Percentiles rank a stretch among this genome's conserved stretches.
phyloP scores from a whole-genome alignment of 2,888 invertebrate species.

The Flexamia atlantica region DNA sequence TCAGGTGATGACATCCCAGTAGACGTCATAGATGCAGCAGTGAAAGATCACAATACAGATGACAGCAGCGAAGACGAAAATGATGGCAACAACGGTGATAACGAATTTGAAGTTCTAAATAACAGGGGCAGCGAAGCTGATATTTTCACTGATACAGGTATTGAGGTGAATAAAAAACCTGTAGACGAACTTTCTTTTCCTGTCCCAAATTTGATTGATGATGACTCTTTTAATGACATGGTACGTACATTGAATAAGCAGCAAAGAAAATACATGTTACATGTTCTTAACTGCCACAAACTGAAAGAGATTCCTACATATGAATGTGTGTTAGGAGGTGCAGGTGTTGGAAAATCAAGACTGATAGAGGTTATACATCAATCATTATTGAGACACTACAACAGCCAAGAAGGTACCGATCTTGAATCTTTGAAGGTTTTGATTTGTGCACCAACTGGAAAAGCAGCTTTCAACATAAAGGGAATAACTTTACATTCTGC shows the following conservation, averaged over 20 bases:
- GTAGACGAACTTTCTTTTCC: not conserved
- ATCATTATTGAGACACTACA: constrained; percentile 56
- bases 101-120: constrained; percentile 51
- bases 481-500: constrained; percentile 66
- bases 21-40: constrained; percentile 3
- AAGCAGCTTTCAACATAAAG: constrained; percentile 66
- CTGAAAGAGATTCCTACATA: not conserved
- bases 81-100: not conserved
- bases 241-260: not conserved
- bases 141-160: not conserved
- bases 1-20: not conserved
- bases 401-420: constrained; percentile 54
- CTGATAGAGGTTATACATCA: constrained; percentile 67
- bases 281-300: not conserved
- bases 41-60: not conserved
- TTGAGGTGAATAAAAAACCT: not conserved
- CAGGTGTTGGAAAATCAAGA: constrained; percentile 59
- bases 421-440: constrained; percentile 56
- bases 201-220: not conserved
- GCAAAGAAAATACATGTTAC: not conserved
- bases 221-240: not conserved
- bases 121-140: constrained; percentile 58
- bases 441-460: constrained; percentile 67
- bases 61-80: not conserved
- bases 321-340: not conserved